phyloP scores from a whole-genome alignment of 1,140 invertebrate species.

The Apis dorsata region DNA sequence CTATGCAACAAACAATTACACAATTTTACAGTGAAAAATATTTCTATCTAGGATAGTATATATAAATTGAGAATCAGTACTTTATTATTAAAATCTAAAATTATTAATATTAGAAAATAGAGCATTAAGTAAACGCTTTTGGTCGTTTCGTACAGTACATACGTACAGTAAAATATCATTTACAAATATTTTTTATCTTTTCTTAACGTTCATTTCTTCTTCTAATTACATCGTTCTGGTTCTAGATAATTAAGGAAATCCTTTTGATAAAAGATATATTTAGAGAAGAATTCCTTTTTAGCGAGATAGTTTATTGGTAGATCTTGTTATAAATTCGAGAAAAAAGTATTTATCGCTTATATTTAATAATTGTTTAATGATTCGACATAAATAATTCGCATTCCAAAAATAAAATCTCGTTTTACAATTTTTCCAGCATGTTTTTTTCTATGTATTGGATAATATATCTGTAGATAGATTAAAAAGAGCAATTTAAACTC shows the following conservation, averaged over 20 bases:
- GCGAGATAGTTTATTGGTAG: neutral
- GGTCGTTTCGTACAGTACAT: neutral
- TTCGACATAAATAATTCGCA: neutral
- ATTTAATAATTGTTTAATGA: constrained; percentile 33
- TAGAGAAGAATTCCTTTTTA: neutral
- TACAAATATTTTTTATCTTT: constrained; percentile 9
- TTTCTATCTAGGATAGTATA: too few relatives aligned
- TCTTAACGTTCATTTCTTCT: constrained; percentile 16
- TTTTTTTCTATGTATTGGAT: neutral
- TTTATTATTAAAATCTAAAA: neutral
- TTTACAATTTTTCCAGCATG: neutral
- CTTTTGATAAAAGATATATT: constrained; percentile 28
- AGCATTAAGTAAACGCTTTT: neutral
- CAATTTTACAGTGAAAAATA: too few relatives aligned
- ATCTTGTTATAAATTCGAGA: neutral
- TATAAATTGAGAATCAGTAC: neutral
- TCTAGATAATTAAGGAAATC: constrained; percentile 29
- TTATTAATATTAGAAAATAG: neutral
- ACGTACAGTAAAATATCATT: neutral
- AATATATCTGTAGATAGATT: neutral
- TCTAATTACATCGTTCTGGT: constrained; percentile 26
- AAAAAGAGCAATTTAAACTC: neutral
- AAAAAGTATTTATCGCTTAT: neutral
- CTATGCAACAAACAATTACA: neutral
- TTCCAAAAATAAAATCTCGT: neutral